Evolutionary conservation across 2,888 invertebrate species (phyloP).

Genomic region (Danaus chrysippus): DNA sequence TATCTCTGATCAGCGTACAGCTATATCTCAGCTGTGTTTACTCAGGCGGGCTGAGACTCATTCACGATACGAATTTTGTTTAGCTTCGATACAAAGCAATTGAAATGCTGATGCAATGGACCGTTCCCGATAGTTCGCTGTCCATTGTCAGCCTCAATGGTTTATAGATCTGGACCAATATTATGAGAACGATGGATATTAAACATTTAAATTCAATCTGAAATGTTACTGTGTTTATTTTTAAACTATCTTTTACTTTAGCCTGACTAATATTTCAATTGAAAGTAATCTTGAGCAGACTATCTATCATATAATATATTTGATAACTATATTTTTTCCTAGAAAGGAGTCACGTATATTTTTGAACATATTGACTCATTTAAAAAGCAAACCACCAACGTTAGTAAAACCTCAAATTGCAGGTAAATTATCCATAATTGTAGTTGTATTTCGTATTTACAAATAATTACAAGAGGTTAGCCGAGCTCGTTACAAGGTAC

Average conservation of each 20-base stretch:
- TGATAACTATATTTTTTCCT: background rate
- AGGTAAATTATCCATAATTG: slow-evolving; percentile 1
- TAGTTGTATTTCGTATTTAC: slow-evolving; percentile 4
- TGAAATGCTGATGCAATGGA: slow-evolving; percentile 15
- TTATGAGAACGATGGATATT: background rate
- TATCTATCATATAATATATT: no score
- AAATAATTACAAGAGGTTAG: slow-evolving; percentile 8
- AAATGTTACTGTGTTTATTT: no score
- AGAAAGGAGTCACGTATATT: background rate
- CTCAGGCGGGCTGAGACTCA: slow-evolving; percentile 48
- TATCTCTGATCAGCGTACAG: slow-evolving; percentile 21
- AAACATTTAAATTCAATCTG: background rate
- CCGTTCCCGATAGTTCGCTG: slow-evolving; percentile 1
- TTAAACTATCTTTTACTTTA: no score
- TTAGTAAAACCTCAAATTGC: slow-evolving; percentile 3
- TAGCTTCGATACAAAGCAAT: slow-evolving; percentile 34
- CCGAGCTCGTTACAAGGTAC: slow-evolving; percentile 5
- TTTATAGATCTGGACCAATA: slow-evolving; percentile 1
- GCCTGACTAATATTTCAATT: no score
- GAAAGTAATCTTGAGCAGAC: no score
- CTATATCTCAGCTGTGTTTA: slow-evolving; percentile 51
- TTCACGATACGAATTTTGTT: slow-evolving; percentile 51
- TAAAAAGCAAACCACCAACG: background rate
- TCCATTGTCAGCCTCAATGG: background rate
- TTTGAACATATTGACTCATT: background rate